Base-by-base conservation (phyloP, 2,888 invertebrate genomes). In the Ornithoptera alexandrae region DNA sequence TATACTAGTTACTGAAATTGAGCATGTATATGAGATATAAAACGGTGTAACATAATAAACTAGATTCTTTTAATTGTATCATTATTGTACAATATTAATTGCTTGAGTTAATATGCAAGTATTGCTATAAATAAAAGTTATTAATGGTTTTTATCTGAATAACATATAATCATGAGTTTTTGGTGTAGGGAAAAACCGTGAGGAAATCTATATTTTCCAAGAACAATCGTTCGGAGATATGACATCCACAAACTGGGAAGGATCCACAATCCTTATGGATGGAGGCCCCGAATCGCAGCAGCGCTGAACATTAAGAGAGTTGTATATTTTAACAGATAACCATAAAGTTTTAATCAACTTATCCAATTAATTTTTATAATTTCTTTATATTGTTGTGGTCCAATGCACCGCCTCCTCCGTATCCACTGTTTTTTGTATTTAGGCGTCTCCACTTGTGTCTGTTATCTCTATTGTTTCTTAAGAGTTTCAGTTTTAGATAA, bases 361-460 rank as follows among this genome's bases (percentile, higher is more conserved):
- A 62, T 59, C 57, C 65, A 58, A 22, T 65, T 59, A 65, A 62
- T 30, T 5, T 42, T 53, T 69, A 36, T 56, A 61, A 24, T 58
- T 20, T 39, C 30, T 57, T 62, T 46, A 65, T 46, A 22, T 20
- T 30, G 70, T 70, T 71, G 75, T 73, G 75, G 74, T 76, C 74
- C 64, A 63, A 65, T 63, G 65, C 62, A 73, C 74, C 73, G 75
- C 73, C 71, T 77, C 72, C 78, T 76, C 81, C 81, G 82, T 86
- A 78, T 80, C 84, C 87, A 88, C 88, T 80, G 80, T 83, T 84
- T 30, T 81, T 79, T 84, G 66, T 70, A 70, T 66, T 80, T 87
- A 87, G 84, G 83, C 79, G 78, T 80, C 77, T 77, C 81, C 88
- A 88, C 87, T 75, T 82, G 82, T 80, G 80, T 84, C 77, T 78